Percentiles rank a stretch among this genome's conserved stretches.
Conservation (phyloP, 2,113 vertebrate genomes). For the Haemorhous mexicanus region DNA sequence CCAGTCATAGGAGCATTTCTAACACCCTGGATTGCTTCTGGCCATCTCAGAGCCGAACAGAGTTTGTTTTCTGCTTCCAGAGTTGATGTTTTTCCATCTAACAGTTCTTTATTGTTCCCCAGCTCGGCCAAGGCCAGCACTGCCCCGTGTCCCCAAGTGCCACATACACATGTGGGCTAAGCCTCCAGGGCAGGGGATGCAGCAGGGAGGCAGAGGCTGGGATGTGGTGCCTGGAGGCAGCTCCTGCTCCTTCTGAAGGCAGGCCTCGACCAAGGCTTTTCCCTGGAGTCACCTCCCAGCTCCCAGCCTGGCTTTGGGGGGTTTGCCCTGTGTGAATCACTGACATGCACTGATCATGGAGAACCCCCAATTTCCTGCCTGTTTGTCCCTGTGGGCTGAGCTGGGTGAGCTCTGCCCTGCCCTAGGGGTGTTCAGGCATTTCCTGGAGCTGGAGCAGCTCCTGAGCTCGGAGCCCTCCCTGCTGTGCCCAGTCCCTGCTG, state of each 20-base stretch:
- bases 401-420: neutral
- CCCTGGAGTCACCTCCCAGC: neutral
- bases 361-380: neutral
- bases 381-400: neutral
- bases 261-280: neutral
- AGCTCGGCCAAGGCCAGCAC: neutral
- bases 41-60: neutral
- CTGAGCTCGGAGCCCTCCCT: neutral
- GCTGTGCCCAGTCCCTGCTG: rapidly evolving
- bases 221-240: neutral
- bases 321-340: neutral
- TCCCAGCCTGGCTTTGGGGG: neutral
- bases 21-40: neutral
- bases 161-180: rapidly evolving
- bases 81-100: neutral
- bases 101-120: neutral
- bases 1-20: neutral
- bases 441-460: neutral
- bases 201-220: neutral
- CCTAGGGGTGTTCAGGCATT: neutral
- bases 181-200: neutral
- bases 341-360: neutral
- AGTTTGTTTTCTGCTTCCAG: neutral
- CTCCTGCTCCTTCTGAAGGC: neutral
- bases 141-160: neutral